Percentiles rank a stretch among this genome's conserved stretches.
Conservation (phyloP, 2,113 vertebrate genomes). For the Cavia aperea region DNA sequence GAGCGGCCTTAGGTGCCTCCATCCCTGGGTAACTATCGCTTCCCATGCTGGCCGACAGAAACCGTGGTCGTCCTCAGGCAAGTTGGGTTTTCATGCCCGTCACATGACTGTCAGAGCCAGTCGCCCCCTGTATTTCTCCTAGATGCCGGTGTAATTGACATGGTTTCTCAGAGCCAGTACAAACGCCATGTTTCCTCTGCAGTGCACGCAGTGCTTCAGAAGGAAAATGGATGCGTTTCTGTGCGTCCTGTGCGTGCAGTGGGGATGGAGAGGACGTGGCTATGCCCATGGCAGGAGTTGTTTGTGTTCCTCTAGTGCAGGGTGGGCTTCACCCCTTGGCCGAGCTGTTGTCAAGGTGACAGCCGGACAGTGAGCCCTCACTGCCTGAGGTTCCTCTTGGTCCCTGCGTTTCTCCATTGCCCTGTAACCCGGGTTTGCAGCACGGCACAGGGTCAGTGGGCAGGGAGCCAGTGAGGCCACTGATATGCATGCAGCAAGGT, state of each 20-base stretch:
- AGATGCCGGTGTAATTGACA: not conserved
- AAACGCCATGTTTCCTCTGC: not conserved
- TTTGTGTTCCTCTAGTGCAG: not conserved
- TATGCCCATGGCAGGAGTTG: not conserved
- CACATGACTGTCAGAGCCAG: not conserved
- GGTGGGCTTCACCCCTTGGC: not conserved
- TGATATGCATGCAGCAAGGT: not conserved
- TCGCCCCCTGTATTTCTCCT: not conserved
- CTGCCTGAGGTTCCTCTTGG: not conserved
- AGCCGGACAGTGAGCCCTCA: not conserved
- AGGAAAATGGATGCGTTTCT: not conserved
- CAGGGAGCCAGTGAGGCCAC: accelerated
- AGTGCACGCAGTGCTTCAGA: not conserved
- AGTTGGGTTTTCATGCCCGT: conserved; percentile 6
- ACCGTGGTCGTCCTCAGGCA: not conserved
- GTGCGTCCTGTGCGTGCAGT: not conserved
- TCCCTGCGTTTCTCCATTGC: not conserved
- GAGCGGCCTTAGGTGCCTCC: not conserved
- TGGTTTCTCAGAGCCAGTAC: not conserved
- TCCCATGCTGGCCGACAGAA: not conserved
- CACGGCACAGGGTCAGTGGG: accelerated
- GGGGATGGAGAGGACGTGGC: not conserved
- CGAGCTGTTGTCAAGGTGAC: no score
- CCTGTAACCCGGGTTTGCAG: not conserved
- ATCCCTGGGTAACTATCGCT: not conserved